Evolutionary conservation across 1,140 invertebrate genomes (phyloP), one percentile per base, ranked within the genome.

Genomic region (Rhyzopertha dominica): DNA sequence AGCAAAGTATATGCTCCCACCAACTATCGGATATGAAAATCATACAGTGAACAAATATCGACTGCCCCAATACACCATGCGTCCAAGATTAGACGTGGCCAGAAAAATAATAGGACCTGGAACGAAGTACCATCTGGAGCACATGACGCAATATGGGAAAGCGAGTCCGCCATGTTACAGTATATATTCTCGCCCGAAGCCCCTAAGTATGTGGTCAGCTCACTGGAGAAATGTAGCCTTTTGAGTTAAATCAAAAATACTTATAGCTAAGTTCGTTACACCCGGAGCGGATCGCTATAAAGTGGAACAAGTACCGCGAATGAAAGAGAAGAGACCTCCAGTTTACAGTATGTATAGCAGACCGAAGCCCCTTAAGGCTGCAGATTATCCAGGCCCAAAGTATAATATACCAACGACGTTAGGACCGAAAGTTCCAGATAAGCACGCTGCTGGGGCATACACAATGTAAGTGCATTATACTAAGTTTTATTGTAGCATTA

Each of bases 51-150:
- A 72, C 2, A 74, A 74, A 12, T 70, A 73, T 49, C 67, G 78
- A 12, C 70, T 71, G 58, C 79, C 79, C 0, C 72, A 75, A 62
- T 82, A 72, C 58, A 76, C 77, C 18, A 74, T 81, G 52, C 74
- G 74, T 2, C 57, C 54, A 1, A 60, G 61, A 36, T 50, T 62
- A 4, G n/a, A 20, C 1, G 19, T 17, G 1, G 18, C 18, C n/a
- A 36, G 41, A 2, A 56, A 56, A 49, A 20, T 22, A 3, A 29
- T 57, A 20, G 69, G 72, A 17, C 74, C 75, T 7, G 75, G 76
- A 5, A 75, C 75, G 7, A 62, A 64, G 7, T 76, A 77, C 58
- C 56, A 65, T 28, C 59, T 76, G 20, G 66, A 69, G 40, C 57
- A 67, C 16, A 49, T 62, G 41, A 70, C 66, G 7, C 48, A 58